Evolutionary conservation across 2,888 invertebrate genomes (phyloP).

Genomic region (Galeopsomyia nigrocyanea): DNA sequence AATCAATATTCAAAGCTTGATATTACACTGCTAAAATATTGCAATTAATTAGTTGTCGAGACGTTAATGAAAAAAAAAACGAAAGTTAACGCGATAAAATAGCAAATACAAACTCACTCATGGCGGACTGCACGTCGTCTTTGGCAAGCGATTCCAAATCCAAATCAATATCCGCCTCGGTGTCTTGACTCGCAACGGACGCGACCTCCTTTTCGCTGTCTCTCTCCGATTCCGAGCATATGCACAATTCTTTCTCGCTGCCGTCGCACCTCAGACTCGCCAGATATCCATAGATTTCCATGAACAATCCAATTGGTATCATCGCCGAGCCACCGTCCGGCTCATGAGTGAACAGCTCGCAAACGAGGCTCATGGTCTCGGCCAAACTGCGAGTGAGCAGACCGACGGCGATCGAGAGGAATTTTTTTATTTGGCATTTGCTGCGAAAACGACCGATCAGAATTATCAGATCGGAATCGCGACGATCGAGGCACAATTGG

Average conservation of each 20-base stretch:
- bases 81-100: neutral
- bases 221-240: conserved; percentile 31
- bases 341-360: conserved; percentile 85
- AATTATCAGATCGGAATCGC: conserved; percentile 77
- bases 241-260: conserved; percentile 52
- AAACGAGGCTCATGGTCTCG: conserved; percentile 84
- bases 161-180: conserved; percentile 58
- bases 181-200: conserved; percentile 54
- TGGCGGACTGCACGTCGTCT: conserved; percentile 53
- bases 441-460: conserved; percentile 79
- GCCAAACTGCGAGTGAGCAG: conserved; percentile 80
- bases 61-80: neutral
- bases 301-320: conserved; percentile 77
- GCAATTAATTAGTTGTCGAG: too few species aligned
- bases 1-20: too few species aligned
- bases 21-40: too few species aligned
- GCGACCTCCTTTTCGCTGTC: neutral
- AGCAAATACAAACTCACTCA: conserved; percentile 48
- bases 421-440: conserved; percentile 79
- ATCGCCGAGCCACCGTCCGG: conserved; percentile 87
- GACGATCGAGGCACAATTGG: conserved; percentile 76
- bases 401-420: conserved; percentile 81
- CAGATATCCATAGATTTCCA: conserved; percentile 70
- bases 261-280: conserved; percentile 63
- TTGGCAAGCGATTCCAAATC: conserved; percentile 55